Evolutionary conservation across 2,888 invertebrate genomes (phyloP).

Genomic region (Congeria kusceri): DNA sequence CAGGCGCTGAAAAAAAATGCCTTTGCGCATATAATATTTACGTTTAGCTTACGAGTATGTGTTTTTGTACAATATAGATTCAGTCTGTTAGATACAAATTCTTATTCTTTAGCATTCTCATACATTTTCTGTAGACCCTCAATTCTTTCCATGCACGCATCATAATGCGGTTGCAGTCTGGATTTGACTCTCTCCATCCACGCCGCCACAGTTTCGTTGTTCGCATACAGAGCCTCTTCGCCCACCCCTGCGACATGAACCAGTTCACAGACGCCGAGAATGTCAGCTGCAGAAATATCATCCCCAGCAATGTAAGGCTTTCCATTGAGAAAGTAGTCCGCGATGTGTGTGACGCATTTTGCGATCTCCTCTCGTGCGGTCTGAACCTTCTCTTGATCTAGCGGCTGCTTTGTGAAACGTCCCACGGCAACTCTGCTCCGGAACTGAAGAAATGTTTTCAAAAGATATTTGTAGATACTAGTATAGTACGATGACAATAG

Average conservation of each 20-base stretch:
- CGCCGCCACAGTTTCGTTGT: conserved; percentile 67
- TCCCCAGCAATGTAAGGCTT: conserved; percentile 73
- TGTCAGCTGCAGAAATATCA: conserved; percentile 80
- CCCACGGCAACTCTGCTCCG: conserved; percentile 35
- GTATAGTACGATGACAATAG: too few species aligned
- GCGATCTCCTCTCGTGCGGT: conserved; percentile 9
- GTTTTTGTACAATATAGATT: too few species aligned
- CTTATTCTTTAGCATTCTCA: conserved; percentile 9
- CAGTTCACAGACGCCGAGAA: conserved; percentile 79
- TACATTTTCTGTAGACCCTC: conserved; percentile 24
- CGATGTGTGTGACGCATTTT: conserved; percentile 58
- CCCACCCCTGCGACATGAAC: conserved; percentile 74
- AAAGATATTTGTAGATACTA: too few species aligned
- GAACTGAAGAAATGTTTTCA: conserved; percentile 52
- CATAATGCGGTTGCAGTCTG: conserved; percentile 68
- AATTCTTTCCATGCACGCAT: conserved; percentile 67
- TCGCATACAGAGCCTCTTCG: conserved; percentile 69
- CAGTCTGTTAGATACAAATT: background rate
- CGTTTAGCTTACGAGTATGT: too few species aligned
- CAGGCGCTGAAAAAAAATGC: too few species aligned
- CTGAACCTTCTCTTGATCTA: conserved; percentile 23
- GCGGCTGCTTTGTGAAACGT: conserved; percentile 39
- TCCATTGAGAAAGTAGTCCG: conserved; percentile 73
- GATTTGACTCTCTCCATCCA: conserved; percentile 78
- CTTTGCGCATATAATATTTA: too few species aligned